A percentile compares a stretch with the other conserved stretches of the same genome.
Conservation (phyloP, 2,113 vertebrate species). For the Mionectes macconnelli region DNA sequence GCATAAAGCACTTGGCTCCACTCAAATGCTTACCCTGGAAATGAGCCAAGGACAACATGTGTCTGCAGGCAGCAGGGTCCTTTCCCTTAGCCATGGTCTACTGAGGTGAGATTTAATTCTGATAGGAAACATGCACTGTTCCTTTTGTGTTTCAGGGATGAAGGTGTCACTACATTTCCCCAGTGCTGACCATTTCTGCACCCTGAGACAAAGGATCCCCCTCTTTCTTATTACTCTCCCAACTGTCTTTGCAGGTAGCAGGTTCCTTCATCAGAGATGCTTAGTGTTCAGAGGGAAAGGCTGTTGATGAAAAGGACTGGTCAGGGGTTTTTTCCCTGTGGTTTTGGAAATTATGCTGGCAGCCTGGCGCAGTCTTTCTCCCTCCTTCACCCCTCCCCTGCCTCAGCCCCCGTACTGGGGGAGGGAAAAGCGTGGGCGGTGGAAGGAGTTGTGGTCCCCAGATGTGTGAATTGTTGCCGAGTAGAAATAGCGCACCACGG, state of each 20-base stretch:
- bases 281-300: background rate
- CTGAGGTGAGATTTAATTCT: background rate
- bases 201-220: background rate
- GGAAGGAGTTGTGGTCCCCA: constrained; percentile 63
- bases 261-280: background rate
- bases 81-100: background rate
- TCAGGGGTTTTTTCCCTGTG: background rate
- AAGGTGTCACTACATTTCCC: background rate
- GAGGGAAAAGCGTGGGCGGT: constrained; percentile 26
- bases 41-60: background rate
- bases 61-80: background rate
- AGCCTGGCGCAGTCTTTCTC: background rate
- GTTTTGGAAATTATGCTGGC: background rate
- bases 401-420: background rate
- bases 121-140: background rate
- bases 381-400: background rate
- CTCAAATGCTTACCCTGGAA: background rate
- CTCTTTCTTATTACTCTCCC: background rate
- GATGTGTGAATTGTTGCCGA: constrained; percentile 43
- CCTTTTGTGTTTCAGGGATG: background rate
- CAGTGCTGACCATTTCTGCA: background rate
- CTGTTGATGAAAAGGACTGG: background rate
- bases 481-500: background rate
- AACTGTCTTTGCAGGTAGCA: background rate
- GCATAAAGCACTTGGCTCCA: background rate